phyloP scores from a whole-genome alignment of 37 sponge, comb jelly and placozoan genomes.

The Tethya wilhelma region DNA sequence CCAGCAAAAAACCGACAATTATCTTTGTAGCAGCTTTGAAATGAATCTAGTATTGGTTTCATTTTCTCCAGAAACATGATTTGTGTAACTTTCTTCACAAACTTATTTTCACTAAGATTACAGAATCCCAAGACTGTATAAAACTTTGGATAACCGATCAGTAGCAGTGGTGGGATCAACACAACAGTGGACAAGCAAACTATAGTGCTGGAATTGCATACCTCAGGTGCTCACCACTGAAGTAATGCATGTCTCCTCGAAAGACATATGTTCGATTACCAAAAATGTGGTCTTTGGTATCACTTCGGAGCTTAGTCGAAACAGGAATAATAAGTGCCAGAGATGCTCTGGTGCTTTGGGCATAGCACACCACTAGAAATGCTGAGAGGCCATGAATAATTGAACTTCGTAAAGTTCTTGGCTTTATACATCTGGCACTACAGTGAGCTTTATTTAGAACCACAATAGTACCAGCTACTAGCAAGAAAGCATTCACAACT shows the following conservation, averaged over 20 bases:
- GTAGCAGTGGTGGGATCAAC: conserved; percentile 10
- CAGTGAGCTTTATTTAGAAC: neutral
- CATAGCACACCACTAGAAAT: too few relatives aligned
- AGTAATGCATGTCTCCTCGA: conserved; percentile 8
- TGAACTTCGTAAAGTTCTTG: too few relatives aligned
- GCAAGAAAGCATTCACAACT: too few relatives aligned
- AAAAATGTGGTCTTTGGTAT: too few relatives aligned
- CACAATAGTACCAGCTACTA: too few relatives aligned
- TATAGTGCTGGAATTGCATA: conserved; percentile 35
- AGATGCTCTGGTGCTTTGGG: too few relatives aligned
- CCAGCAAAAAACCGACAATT: conserved; percentile 29
- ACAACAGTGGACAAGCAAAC: neutral
- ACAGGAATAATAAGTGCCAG: too few relatives aligned
- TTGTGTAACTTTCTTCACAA: neutral
- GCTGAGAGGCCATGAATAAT: too few relatives aligned
- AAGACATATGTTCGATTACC: too few relatives aligned
- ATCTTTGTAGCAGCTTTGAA: conserved; percentile 33
- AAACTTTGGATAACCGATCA: conserved; percentile 8
- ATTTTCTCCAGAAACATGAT: neutral
- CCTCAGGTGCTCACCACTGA: neutral
- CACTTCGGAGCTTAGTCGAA: neutral
- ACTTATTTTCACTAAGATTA: conserved; percentile 2
- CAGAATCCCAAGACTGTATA: neutral
- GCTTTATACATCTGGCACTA: too few relatives aligned
- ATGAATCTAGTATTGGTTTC: conserved; percentile 15